A percentile compares a stretch with the other conserved stretches of the same genome.
Conservation (phyloP, 2,888 invertebrate genomes). For the Phrixothrix hirtus region DNA sequence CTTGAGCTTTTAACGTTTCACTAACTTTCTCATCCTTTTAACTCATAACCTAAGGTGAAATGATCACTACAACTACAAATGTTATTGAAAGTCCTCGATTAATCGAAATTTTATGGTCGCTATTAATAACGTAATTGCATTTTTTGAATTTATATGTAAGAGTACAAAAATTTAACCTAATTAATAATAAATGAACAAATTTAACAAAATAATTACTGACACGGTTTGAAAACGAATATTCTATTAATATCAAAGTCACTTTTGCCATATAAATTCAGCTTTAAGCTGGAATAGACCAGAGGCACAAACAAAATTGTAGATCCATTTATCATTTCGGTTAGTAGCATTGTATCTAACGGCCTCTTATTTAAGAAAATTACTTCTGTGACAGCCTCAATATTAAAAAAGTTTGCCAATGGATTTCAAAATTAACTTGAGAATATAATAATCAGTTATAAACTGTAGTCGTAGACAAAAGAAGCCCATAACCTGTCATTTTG, state of each 20-base stretch:
- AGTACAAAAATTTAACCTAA: not conserved
- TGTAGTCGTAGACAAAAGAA: not conserved
- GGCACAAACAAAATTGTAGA: slow-evolving; percentile 5
- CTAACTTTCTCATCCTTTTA: not conserved
- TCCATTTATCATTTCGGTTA: slow-evolving; percentile 12
- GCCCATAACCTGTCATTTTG: slow-evolving; percentile 1
- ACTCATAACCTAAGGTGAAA: not conserved
- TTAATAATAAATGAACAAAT: not conserved
- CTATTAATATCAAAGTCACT: slow-evolving; percentile 7
- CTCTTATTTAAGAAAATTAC: slow-evolving; percentile 7
- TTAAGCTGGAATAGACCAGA: slow-evolving; percentile 1
- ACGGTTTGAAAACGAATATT: slow-evolving; percentile 6
- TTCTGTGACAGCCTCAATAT: slow-evolving; percentile 5
- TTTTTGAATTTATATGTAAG: not conserved
- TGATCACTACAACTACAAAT: not conserved
- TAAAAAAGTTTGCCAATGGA: slow-evolving; percentile 4
- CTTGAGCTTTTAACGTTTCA: not conserved
- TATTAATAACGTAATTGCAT: not conserved
- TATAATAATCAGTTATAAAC: slow-evolving; percentile 4
- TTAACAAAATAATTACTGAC: slow-evolving; percentile 6
- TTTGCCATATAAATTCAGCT: slow-evolving; percentile 4
- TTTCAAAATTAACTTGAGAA: slow-evolving; percentile 8
- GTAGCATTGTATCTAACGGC: slow-evolving; percentile 3
- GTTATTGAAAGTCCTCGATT: not conserved
- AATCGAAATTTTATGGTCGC: not conserved